These are phyloP conservation scores for Triops cancriformis DNA, from an alignment of 1,140 invertebrate genomes.

Conservation along the genomic window DNA sequence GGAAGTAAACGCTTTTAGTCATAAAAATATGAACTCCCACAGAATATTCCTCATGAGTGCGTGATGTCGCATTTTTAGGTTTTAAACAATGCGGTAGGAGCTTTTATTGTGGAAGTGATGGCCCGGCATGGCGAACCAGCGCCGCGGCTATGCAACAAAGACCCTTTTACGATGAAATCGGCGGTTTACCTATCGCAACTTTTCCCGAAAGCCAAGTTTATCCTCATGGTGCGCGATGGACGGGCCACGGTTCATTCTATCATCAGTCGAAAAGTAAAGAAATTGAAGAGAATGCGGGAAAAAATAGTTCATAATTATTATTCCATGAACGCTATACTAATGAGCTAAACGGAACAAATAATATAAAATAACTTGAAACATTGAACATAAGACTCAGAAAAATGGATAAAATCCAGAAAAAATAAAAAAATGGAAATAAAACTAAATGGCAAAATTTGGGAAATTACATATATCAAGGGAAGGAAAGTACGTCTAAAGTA, in stretches of 20 bases:
- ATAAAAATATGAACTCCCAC: conserved; percentile 14
- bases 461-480: no score
- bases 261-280: conserved; percentile 74
- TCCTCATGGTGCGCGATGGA: conserved; percentile 97
- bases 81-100: conserved; percentile 86
- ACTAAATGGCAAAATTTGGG: no score
- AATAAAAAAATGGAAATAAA: no score
- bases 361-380: no score
- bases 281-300: conserved; percentile 16
- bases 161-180: conserved; percentile 94
- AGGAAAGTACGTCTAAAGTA: no score
- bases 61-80: conserved; percentile 52
- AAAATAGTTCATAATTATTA: background rate
- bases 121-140: conserved; percentile 91
- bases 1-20: conserved; percentile 46
- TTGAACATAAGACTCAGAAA: no score
- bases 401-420: no score
- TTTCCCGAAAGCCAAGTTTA: conserved; percentile 77
- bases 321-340: no score
- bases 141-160: conserved; percentile 91
- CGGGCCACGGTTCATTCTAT: conserved; percentile 96
- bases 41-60: background rate
- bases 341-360: no score
- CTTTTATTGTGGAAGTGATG: conserved; percentile 94
- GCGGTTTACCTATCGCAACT: conserved; percentile 60